A percentile compares a stretch with the other conserved stretches of the same genome.
Conservation (phyloP, 2,113 vertebrate species). For the rat (Rattus norvegicus) region DNA sequence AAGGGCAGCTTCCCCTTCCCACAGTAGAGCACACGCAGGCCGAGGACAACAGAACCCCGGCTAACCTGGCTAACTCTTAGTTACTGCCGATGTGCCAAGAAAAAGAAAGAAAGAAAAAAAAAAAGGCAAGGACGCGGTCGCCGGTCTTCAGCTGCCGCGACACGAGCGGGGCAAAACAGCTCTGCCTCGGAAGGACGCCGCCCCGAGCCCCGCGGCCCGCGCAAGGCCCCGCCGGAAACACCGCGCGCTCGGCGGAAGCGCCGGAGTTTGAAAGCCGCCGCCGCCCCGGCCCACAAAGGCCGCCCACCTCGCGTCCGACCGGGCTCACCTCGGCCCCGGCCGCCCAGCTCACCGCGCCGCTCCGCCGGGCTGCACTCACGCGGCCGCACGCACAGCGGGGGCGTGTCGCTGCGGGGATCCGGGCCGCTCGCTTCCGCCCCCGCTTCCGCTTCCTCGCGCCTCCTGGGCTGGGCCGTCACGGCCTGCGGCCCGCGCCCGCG, state of each 20-base stretch:
- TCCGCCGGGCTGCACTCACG: background rate
- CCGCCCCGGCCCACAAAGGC: slow-evolving; percentile 46
- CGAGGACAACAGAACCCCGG: background rate
- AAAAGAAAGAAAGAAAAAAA: too few relatives aligned
- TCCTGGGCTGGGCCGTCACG: background rate
- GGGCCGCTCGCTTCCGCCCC: slow-evolving; percentile 57
- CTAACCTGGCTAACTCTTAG: background rate
- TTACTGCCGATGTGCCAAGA: background rate
- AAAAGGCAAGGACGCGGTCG: too few relatives aligned
- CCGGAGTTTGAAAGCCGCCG: slow-evolving; percentile 56
- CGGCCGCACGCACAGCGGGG: background rate
- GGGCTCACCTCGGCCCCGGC: background rate
- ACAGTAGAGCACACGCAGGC: background rate
- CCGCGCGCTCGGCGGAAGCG: slow-evolving; percentile 51
- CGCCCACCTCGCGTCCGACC: slow-evolving; percentile 24
- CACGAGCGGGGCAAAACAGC: background rate
- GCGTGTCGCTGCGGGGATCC: slow-evolving; percentile 47
- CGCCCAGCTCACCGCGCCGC: background rate
- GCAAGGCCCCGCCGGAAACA: slow-evolving; percentile 35
- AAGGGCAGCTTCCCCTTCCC: background rate
- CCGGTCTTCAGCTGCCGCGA: background rate
- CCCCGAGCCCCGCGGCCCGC: background rate
- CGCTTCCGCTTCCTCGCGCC: slow-evolving; percentile 33
- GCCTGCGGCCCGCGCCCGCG: background rate
- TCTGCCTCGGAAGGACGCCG: background rate